Percentiles rank a stretch among this genome's conserved stretches.
These are phyloP conservation scores for Hirtodrosophila duncani DNA, from an alignment of 2,888 invertebrate genomes.

Conservation along the genomic window DNA sequence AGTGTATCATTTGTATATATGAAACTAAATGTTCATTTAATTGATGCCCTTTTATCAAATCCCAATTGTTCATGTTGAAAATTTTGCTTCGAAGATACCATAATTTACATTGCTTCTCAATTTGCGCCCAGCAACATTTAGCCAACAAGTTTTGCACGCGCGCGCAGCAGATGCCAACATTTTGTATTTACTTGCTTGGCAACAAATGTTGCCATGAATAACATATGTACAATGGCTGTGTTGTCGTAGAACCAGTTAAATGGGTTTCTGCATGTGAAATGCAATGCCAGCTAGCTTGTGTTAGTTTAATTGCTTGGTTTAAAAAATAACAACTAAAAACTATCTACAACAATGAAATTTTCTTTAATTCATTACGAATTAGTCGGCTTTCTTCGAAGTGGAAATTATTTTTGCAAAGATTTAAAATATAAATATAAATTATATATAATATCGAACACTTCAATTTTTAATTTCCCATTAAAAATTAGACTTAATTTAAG, in stretches of 20 bases:
- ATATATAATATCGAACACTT: too few relatives aligned
- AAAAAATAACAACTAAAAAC: too few relatives aligned
- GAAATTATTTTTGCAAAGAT: too few relatives aligned
- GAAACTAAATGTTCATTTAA: slow-evolving; percentile 10
- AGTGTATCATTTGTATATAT: slow-evolving; percentile 32
- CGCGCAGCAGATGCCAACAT: slow-evolving; percentile 45
- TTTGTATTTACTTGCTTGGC: slow-evolving; percentile 15
- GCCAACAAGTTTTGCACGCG: slow-evolving; percentile 51
- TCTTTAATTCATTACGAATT: too few relatives aligned
- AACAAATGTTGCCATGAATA: slow-evolving; percentile 14
- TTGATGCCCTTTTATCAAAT: slow-evolving; percentile 20
- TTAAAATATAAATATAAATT: too few relatives aligned
- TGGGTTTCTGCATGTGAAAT: too few relatives aligned
- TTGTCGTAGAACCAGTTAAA: slow-evolving; percentile 1
- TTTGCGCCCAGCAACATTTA: slow-evolving; percentile 38
- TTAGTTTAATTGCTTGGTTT: too few relatives aligned
- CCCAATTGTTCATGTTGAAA: slow-evolving; percentile 4
- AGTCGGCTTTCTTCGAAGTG: too few relatives aligned
- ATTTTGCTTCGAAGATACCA: slow-evolving; percentile 24
- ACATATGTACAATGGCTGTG: slow-evolving; percentile 29
- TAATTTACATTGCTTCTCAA: slow-evolving; percentile 42
- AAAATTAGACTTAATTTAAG: too few relatives aligned
- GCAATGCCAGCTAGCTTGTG: too few relatives aligned
- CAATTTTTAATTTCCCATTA: too few relatives aligned
- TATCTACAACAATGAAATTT: too few relatives aligned